phyloP scores from a whole-genome alignment of 2,113 vertebrate genomes.

The Tachuris rubrigastra region DNA sequence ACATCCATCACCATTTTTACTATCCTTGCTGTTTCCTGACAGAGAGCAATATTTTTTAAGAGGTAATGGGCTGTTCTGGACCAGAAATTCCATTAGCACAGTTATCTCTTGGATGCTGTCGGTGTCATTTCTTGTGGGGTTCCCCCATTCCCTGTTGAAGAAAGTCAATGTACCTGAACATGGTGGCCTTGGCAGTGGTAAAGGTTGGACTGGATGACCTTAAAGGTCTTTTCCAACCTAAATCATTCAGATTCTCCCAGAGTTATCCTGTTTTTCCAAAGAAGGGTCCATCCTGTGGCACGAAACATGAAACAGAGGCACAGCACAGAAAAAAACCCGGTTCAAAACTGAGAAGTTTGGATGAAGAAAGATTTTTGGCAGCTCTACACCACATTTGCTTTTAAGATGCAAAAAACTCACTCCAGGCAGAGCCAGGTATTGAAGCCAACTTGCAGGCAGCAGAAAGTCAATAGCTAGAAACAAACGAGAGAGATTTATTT shows the following conservation, averaged over 20 bases:
- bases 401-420: background rate
- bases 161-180: background rate
- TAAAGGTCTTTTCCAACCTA: background rate
- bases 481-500: background rate
- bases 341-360: background rate
- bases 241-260: background rate
- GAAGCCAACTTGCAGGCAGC: background rate
- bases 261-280: background rate
- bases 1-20: background rate
- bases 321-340: background rate
- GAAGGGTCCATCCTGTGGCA: background rate
- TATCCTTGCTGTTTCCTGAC: background rate
- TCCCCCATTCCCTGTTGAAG: background rate
- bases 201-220: background rate
- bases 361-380: background rate
- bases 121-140: background rate
- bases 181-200: background rate
- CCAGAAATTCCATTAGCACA: background rate
- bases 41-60: background rate
- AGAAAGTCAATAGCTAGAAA: background rate
- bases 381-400: background rate
- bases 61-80: background rate
- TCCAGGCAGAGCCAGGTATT: background rate
- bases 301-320: background rate
- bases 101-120: background rate